Percentiles rank a stretch among this genome's conserved stretches.
phyloP scores from a whole-genome alignment of 2,113 vertebrate genomes.

The Chauna torquata region DNA sequence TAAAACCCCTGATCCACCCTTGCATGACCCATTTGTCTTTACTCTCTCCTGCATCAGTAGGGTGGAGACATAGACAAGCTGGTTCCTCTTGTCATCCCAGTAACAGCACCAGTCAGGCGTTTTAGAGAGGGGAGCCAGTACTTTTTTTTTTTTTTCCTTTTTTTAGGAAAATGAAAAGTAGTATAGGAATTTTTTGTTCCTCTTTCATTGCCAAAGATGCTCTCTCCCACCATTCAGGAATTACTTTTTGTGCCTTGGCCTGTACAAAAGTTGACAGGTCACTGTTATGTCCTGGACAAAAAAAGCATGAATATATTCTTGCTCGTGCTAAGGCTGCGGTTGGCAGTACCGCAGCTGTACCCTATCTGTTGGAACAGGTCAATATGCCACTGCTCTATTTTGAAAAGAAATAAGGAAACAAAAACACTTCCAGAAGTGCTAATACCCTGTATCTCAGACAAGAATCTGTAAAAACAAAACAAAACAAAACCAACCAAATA shows the following conservation, averaged over 20 bases:
- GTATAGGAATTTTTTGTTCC: background rate
- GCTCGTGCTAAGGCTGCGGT: background rate
- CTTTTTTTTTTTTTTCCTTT: background rate
- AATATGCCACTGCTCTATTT: background rate
- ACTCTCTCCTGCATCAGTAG: conserved; percentile 26
- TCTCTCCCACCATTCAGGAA: background rate
- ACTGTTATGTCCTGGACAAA: background rate
- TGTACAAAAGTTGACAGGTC: background rate
- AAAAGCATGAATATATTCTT: background rate
- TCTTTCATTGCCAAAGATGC: background rate
- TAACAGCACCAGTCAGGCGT: background rate
- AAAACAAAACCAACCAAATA: background rate
- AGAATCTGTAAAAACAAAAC: background rate
- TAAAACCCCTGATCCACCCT: conserved; percentile 40
- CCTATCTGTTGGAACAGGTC: background rate
- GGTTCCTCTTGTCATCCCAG: background rate
- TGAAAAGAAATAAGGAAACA: background rate
- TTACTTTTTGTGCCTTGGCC: background rate
- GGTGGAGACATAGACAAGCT: conserved; percentile 2
- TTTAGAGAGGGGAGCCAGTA: background rate
- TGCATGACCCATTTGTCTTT: conserved; percentile 54
- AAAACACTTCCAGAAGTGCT: background rate
- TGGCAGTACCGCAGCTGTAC: background rate
- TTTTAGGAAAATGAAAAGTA: background rate
- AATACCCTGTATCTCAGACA: background rate